Conservation (phyloP, 2,113 vertebrate species). For the Corapipo altera region DNA sequence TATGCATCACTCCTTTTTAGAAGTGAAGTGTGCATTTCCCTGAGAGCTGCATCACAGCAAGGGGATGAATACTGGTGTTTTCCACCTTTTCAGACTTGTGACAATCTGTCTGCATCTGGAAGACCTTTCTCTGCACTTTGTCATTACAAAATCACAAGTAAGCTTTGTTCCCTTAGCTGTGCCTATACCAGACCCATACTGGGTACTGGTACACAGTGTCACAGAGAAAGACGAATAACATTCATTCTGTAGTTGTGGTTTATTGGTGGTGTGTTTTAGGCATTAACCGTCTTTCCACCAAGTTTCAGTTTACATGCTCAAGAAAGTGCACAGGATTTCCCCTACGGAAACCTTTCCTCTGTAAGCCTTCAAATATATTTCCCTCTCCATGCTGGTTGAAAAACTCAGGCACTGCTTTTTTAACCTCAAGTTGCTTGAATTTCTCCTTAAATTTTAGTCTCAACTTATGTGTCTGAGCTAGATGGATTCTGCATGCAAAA, state of each 20-base stretch:
- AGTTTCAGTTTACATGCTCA: not conserved
- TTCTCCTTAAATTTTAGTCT: not conserved
- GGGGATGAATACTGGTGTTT: not conserved
- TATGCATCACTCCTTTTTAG: not conserved
- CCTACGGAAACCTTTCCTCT: not conserved
- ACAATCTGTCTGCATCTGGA: not conserved
- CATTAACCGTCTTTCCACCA: not conserved
- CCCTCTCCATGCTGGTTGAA: not conserved
- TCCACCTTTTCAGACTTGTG: not conserved
- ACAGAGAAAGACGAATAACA: not conserved
- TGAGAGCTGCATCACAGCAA: not conserved
- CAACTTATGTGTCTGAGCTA: not conserved
- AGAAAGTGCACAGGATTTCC: not conserved
- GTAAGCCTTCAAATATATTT: not conserved
- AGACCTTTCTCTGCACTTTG: not conserved
- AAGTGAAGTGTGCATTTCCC: not conserved
- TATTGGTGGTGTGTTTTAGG: not conserved
- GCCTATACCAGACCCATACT: not conserved
- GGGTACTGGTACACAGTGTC: accelerated
- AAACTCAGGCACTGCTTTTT: not conserved
- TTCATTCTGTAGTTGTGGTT: not conserved
- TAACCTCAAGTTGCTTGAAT: not conserved
- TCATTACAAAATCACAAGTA: not conserved
- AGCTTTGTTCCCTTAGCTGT: not conserved
- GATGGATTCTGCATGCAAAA: not conserved